Evolutionary conservation across 2,113 vertebrate species (phyloP), one percentile per base, ranked within the genome.

Genomic region (Abramis brama): DNA sequence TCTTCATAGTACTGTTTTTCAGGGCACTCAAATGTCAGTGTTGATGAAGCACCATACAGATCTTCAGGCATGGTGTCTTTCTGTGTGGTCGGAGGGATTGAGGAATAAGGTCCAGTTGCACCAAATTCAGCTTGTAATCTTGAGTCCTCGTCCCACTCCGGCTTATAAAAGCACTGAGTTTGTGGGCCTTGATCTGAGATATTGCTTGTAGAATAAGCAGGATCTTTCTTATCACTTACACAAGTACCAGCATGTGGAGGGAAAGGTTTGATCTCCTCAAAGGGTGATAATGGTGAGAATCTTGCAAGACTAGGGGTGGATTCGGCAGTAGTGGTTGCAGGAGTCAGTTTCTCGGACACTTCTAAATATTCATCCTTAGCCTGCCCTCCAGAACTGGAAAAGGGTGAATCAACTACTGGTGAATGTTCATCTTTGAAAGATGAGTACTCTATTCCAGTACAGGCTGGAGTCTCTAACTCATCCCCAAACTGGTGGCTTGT

Each of bases 331-430:
- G 89, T 88, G 86, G 93, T 91, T 79, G 91, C 92, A 47, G 91
- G 88, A 13, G 93, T 91, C 68, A 94, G 93, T 86, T 96, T 97
- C 89, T 97, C 94, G 23, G 96, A 96, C 45, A 99, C 98, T 89
- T 99, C 97, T 68, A 99, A 89, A 88, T 98, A 99, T 79, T 97
- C 96, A 25, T 98, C 96, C 88, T 96, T 96, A n/a, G 91, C 62
- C 43, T 91, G 27, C 3, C 93, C 93, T 87, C 86, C 88, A 47
- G 94, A 92, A 91, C 90, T 83, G 87, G 91, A 91, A 91, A 94
- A 90, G 23, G 94, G 90, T 79, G 90, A 89, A 60, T 93, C 93
- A 84, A 94, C 92, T 73, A 93, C 88, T 68, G 94, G 92, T 15
- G 96, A 94, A 84, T 92, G 92, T 82, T 96, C 96, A 5, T 96